phyloP scores from a whole-genome alignment of 2,888 invertebrate genomes.

The Euzophera pinguis region DNA sequence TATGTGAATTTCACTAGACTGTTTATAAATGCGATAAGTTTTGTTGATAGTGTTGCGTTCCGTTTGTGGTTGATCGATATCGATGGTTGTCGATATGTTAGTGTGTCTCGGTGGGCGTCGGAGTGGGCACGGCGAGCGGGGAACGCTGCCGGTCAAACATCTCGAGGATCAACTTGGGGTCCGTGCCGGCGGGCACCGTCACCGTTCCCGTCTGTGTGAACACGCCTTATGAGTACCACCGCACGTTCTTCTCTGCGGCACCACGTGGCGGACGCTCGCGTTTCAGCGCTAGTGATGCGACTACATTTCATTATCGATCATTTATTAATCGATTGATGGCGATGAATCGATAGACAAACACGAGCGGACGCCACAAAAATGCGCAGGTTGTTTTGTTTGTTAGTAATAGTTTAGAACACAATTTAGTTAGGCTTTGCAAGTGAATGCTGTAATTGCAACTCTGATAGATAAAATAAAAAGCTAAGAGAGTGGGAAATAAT shows the following conservation, averaged over 20 bases:
- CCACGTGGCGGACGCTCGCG: constrained; percentile 64
- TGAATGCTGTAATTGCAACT: constrained; percentile 8
- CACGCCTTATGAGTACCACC: constrained; percentile 68
- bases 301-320: neutral
- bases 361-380: constrained; percentile 76
- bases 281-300: constrained; percentile 22
- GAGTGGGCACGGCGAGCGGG: constrained; percentile 64
- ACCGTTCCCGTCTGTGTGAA: constrained; percentile 73
- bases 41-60: neutral
- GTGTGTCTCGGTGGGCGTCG: constrained; percentile 45
- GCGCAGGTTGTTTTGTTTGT: constrained; percentile 32
- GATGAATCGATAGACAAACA: constrained; percentile 39
- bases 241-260: constrained; percentile 65
- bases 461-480: constrained; percentile 15
- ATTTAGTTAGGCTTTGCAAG: neutral
- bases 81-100: constrained; percentile 15
- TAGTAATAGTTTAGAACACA: constrained; percentile 16
- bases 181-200: constrained; percentile 76
- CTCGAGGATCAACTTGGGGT: constrained; percentile 77
- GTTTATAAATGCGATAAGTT: neutral
- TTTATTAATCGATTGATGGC: constrained; percentile 13
- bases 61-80: neutral
- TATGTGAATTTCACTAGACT: constrained; percentile 1
- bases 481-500: constrained; percentile 8
- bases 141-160: constrained; percentile 76